phyloP scores from a whole-genome alignment of 2,113 vertebrate genomes.

The Abramis brama region DNA sequence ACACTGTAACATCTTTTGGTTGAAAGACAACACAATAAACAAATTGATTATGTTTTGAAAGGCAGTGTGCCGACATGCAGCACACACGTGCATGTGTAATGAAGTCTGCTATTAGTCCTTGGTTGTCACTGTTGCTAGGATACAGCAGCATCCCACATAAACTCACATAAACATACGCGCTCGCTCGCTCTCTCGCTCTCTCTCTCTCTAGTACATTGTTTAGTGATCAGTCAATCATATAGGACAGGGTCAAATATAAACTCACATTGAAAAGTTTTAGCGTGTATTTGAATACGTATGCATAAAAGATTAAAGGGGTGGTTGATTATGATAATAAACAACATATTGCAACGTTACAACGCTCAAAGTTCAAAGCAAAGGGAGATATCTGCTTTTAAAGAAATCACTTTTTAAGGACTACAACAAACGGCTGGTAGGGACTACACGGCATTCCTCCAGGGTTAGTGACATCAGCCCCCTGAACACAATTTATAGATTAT shows the following conservation, averaged over 20 bases:
- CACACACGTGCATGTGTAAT: not conserved
- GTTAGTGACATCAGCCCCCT: too few relatives aligned
- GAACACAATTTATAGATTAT: too few relatives aligned
- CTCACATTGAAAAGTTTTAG: not conserved
- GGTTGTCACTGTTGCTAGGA: slow-evolving; percentile 47
- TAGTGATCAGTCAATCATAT: not conserved
- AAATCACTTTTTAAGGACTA: too few relatives aligned
- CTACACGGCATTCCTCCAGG: too few relatives aligned
- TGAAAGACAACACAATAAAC: not conserved
- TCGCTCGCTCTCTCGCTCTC: too few relatives aligned
- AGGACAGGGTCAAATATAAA: not conserved
- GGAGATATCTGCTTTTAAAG: too few relatives aligned
- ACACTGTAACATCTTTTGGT: not conserved
- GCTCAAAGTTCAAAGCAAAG: too few relatives aligned
- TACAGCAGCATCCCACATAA: slow-evolving; percentile 28
- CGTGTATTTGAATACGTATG: not conserved
- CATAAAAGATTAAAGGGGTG: not conserved
- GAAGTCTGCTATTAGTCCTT: slow-evolving; percentile 36
- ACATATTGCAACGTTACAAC: too few relatives aligned
- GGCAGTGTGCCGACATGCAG: not conserved
- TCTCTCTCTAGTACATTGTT: not conserved
- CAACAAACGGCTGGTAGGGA: too few relatives aligned
- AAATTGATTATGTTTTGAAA: slow-evolving; percentile 19
- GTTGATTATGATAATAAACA: too few relatives aligned
- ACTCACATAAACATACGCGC: not conserved